Base-by-base conservation (phyloP, 2,113 vertebrate genomes). In the Athene cunicularia region DNA sequence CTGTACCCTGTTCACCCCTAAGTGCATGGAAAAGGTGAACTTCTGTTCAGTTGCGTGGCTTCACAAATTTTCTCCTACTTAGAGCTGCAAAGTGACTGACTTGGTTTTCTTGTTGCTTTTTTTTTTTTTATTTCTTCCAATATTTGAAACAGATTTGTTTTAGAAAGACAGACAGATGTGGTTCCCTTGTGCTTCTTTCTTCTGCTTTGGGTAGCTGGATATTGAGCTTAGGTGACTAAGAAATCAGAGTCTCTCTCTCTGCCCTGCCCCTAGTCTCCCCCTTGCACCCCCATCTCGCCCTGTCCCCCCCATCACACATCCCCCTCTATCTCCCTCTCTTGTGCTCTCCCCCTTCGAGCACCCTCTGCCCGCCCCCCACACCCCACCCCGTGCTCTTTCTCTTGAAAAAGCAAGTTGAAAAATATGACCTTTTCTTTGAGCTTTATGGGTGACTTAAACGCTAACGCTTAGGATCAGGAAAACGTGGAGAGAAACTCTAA, bases 161-260 rank as follows among this genome's bases (percentile, higher is more conserved):
- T 37, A 41, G 66, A 39, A 26, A 53, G 24, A 33, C 24, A 52
- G 22, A 6, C 10, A 17, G 24, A 16, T 1, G 0, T 4, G 0
- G 9, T 45, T 95, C 24, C 71, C 19, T 35, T 18, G 26, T 80
- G 23, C 70, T 70, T 39, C 47, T 66, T 76, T 23, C 28, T 52
- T 39, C 33, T 95, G 47, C 53, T 53, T 37, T 53, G 59, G 15
- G 37, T 63, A 62, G n/a, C 47, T 91, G 75, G 11, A 32, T 53
- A 9, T 33, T 6, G 52, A 84, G n/a, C 52, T 63, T 8, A 7
- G 55, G 19, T 71, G 24, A 74, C 5, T 52, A 41, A 80, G 47
- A 55, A 80, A 1, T 62, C 70, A 2, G 18, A 59, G 32, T 41
- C 3, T 43, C 0, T 23, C 19, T 85, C n/a, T 60, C 9, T 67